A percentile compares a stretch with the other conserved stretches of the same genome.
Evolutionary conservation across 2,888 invertebrate species (phyloP).

Genomic region (Aethes cnicana): DNA sequence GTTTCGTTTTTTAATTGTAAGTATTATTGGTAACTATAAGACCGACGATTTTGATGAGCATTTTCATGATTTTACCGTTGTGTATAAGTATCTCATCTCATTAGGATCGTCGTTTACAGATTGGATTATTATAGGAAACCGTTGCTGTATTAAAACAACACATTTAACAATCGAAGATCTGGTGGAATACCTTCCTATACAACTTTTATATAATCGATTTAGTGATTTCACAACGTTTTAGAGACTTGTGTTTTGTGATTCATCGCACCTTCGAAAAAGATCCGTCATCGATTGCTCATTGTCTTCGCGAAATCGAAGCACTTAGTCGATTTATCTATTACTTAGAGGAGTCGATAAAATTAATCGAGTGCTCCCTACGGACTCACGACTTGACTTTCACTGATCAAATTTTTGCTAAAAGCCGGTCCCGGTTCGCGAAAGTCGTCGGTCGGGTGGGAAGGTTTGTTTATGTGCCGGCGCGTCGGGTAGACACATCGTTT

Average conservation of each 20-base stretch:
- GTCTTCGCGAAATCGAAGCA: conserved; percentile 21
- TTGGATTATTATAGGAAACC: background rate
- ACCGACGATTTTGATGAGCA: too few species aligned
- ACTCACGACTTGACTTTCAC: conserved; percentile 62
- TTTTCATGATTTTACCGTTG: too few species aligned
- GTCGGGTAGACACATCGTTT: conserved; percentile 27
- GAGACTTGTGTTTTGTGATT: conserved; percentile 10
- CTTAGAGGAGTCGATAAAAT: conserved; percentile 50
- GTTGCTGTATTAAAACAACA: background rate
- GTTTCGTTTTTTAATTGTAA: too few species aligned
- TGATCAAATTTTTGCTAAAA: conserved; percentile 82
- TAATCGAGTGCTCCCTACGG: conserved; percentile 59
- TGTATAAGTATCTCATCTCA: too few species aligned
- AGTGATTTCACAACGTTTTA: conserved; percentile 20
- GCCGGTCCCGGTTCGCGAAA: conserved; percentile 78
- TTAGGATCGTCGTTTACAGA: too few species aligned
- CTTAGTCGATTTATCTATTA: conserved; percentile 34
- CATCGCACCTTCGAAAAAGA: conserved; percentile 19
- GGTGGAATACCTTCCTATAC: too few species aligned
- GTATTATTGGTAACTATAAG: too few species aligned
- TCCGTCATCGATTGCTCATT: conserved; percentile 21
- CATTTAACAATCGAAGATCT: background rate
- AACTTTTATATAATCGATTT: conserved; percentile 16
- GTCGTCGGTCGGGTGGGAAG: conserved; percentile 66
- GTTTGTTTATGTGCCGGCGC: conserved; percentile 34